Percentiles rank a stretch among this genome's conserved stretches.
phyloP scores from a whole-genome alignment of 2,888 invertebrate genomes.

The Plusia festucae region DNA sequence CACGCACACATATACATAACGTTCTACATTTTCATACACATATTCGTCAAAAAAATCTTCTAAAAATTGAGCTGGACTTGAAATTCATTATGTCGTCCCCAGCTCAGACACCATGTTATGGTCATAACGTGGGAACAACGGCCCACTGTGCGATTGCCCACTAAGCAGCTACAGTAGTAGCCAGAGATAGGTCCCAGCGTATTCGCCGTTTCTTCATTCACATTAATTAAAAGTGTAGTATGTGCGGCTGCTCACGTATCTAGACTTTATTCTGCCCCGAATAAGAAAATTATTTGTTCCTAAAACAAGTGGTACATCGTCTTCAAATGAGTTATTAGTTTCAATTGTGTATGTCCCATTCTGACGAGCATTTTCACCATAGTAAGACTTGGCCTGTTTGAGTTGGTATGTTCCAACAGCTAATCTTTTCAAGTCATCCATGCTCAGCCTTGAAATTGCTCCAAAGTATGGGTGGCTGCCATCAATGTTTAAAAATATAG shows the following conservation, averaged over 20 bases:
- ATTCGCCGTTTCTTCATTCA: not conserved
- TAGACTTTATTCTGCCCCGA: not conserved
- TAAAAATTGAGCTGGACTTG: not conserved
- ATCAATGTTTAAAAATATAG: not conserved
- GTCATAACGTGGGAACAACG: slow-evolving; percentile 1
- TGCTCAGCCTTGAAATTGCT: not conserved
- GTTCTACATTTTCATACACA: not conserved
- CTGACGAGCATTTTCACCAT: not conserved
- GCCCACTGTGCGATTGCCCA: not conserved
- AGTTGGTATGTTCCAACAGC: not conserved
- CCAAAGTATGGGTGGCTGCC: not conserved
- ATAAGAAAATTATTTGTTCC: not conserved
- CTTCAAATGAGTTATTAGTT: not conserved
- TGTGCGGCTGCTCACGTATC: not conserved
- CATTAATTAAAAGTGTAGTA: not conserved
- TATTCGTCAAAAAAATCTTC: not conserved
- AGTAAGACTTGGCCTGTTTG: not conserved
- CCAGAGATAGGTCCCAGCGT: not conserved
- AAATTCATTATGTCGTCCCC: not conserved
- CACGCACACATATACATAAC: no score
- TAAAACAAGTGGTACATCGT: not conserved
- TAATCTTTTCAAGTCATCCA: not conserved
- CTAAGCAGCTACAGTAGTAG: slow-evolving; percentile 1
- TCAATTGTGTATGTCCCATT: not conserved
- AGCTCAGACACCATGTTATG: not conserved